Evolutionary conservation across 2,888 invertebrate genomes (phyloP), one percentile per base, ranked within the genome.

Genomic region (Caenorhabditis japonica): DNA sequence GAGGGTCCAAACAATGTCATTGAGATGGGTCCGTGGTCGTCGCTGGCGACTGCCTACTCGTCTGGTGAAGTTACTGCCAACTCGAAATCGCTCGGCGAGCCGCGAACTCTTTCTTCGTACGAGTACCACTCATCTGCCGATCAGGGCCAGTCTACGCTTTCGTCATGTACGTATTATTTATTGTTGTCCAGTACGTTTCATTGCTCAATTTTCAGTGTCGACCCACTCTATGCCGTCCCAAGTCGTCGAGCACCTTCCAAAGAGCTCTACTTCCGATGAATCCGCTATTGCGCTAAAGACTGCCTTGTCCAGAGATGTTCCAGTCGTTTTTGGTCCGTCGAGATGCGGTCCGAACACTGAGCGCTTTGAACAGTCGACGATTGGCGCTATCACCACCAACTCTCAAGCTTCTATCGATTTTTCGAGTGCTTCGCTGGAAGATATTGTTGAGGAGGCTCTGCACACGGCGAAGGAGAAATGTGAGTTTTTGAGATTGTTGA

Each of bases 381-480:
- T 25, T 23, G 17, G 30, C n/a, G 39, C 39, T 21, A 2, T 21
- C n/a, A 19, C 49, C 21, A 13, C 43, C 8, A 7, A 7, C 30
- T 46, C 44, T 13, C 2, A 8, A 12, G 17, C 8, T 25, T 64
- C 49, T 44, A 17, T 52, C 30, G 47, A 55, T 23, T 55, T 66
- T 34, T 66, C 66, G 0, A 15, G n/a, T 44, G 44, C 23, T 34
- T 58, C 58, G 3, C 41, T 58, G 3, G 10, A n/a, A 3, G 56
- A 58, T 3, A 51, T 52, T 27, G 46, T 51, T n/a, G 68, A 58
- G 1, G 58, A 68, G 10, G 68, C 38, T n/a, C 43, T 68, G 13
- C 44, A 58, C 27, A 68, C 68, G 19, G 68, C 68, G 10, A 58
- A 51, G n/a, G 68, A 68, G 36, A 27, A n/a, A 4, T 39, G 68